Conservation (phyloP, 2,797 vertebrate genomes). For the Alexandromys oeconomus region DNA sequence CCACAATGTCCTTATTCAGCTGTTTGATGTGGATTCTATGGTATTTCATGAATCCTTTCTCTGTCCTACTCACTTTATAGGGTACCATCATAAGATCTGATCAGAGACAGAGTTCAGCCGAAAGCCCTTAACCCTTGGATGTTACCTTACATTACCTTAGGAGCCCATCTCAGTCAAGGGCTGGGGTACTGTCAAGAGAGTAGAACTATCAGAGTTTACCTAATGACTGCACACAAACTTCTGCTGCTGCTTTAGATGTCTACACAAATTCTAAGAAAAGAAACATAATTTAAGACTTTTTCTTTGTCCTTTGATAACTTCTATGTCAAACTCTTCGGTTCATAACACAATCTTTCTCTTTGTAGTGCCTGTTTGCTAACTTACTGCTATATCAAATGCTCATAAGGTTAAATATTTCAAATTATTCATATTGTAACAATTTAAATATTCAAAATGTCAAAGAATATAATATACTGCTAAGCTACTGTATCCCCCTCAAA, state of each 20-base stretch:
- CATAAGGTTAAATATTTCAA: neutral
- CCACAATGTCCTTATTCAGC: neutral
- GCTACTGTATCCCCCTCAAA: neutral
- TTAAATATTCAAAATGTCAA: neutral
- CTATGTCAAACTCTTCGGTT: neutral
- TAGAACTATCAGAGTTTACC: neutral
- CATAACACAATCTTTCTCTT: neutral
- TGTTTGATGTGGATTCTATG: neutral
- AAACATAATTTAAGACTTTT: neutral
- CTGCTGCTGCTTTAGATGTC: neutral
- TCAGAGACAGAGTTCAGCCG: neutral
- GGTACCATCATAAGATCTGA: neutral
- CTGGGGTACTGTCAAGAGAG: neutral
- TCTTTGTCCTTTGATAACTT: neutral
- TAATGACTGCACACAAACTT: neutral
- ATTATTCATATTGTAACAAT: neutral
- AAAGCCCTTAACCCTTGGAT: neutral
- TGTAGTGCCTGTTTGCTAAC: neutral
- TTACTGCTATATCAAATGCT: neutral
- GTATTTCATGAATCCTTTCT: neutral
- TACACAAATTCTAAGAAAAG: neutral
- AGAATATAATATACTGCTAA: conserved; percentile 8
- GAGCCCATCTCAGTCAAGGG: neutral
- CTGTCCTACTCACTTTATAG: neutral
- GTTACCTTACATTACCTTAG: neutral